These are phyloP conservation scores for Polyommatus iphigenia DNA, from an alignment of 2,888 invertebrate species.

Conservation along the genomic window DNA sequence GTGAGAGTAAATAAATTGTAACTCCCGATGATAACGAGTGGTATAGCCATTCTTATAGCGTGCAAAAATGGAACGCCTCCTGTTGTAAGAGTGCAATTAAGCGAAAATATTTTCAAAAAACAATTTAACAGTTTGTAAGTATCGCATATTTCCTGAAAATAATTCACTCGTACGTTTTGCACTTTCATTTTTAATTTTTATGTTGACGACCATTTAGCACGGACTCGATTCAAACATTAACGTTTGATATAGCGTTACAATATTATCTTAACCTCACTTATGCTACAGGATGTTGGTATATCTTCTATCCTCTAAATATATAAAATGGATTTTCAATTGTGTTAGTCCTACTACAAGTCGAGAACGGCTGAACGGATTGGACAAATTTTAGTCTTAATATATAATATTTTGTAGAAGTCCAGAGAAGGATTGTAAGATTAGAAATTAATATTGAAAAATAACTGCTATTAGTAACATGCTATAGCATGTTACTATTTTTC, in stretches of 20 bases:
- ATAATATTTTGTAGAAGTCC: too few relatives aligned
- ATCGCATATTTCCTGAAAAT: neutral
- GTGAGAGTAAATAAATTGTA: constrained; percentile 49
- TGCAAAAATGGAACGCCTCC: constrained; percentile 28
- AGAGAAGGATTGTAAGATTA: too few relatives aligned
- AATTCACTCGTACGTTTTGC: neutral
- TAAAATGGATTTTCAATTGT: too few relatives aligned
- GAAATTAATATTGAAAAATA: too few relatives aligned
- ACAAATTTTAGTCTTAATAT: too few relatives aligned
- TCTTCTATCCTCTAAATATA: too few relatives aligned
- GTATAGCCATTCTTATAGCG: constrained; percentile 42
- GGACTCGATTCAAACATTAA: neutral
- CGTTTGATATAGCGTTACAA: neutral
- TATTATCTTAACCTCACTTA: neutral
- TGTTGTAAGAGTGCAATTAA: neutral
- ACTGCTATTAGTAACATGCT: too few relatives aligned
- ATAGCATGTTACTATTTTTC: too few relatives aligned
- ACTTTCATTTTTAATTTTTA: neutral
- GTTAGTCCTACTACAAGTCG: too few relatives aligned
- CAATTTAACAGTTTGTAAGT: neutral
- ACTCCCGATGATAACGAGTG: constrained; percentile 45
- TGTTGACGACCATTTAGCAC: too few relatives aligned
- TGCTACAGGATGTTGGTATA: neutral
- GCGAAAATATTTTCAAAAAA: neutral
- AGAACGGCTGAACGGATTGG: too few relatives aligned